Base-by-base conservation (phyloP, 2,797 vertebrate genomes). In the Ataeniobius toweri region DNA sequence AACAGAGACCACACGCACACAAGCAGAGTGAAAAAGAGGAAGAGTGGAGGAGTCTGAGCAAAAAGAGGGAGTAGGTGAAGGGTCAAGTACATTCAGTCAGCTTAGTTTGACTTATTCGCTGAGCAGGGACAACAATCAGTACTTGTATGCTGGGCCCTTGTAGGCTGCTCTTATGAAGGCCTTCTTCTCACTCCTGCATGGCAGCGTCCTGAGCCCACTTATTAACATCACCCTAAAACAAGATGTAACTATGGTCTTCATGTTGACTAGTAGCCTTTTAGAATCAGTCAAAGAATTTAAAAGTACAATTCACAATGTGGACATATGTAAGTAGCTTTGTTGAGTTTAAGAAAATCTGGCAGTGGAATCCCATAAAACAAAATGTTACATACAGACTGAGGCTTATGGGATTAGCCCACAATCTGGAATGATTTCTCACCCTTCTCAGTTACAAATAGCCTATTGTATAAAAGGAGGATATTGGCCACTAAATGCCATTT, bases 61-160 rank as follows among this genome's bases (percentile, higher is more conserved):
- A 87, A 87, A 93, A 51, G 78, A 86, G 84, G 81, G 83, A 87
- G 84, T 72, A 78, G 91, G 88, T 89, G 88, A 91, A 80, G 80
- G 92, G 92, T 92, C 88, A 94, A 92, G 93, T 91, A 91, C 86
- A 94, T 93, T 89, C 89, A 93, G 86, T 91, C 90, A 91, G 87
- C 85, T 92, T 89, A 91, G 88, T 88, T 90, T 94, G 92, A 94
- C 93, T 92, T 93, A 89, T 87, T 88, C 88, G 79, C 82, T 88
- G 84, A 89, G 81, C 63, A 76, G 85, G 82, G 80, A 90, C 87
- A 90, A 92, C 90, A 94, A 90, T 89, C 89, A 88, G 89, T 85
- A 77, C 89, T 90, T 91, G 85, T 90, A 79, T 88, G 84, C 83
- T 71, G 76, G 78, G 71, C 67, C 75, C 82, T 88, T 78, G 71